A percentile compares a stretch with the other conserved stretches of the same genome.
phyloP scores from a whole-genome alignment of 2,888 invertebrate genomes.

The Corbicula japonica region DNA sequence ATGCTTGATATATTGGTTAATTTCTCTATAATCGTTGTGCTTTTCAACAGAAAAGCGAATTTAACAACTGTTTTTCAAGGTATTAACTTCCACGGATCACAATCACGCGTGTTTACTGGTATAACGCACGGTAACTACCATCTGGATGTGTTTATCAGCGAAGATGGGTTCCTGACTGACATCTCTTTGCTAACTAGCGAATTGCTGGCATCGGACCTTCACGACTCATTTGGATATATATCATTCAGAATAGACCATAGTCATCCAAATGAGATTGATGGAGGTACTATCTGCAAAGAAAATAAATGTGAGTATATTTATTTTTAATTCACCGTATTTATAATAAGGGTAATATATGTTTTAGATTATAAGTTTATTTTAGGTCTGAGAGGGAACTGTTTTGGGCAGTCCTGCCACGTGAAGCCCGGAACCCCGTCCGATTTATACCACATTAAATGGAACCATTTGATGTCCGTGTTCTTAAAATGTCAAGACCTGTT shows the following conservation, averaged over 20 bases:
- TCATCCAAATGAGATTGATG: neutral
- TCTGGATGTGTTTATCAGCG: slow-evolving; percentile 49
- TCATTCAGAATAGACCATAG: slow-evolving; percentile 9
- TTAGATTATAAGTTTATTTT: too few relatives aligned
- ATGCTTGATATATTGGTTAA: too few relatives aligned
- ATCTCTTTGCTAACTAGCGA: neutral
- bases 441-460: too few relatives aligned
- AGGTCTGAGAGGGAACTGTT: too few relatives aligned
- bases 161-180: slow-evolving; percentile 45
- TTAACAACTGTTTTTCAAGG: slow-evolving; percentile 8
- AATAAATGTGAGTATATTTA: slow-evolving; percentile 50
- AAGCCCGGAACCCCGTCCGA: too few relatives aligned
- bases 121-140: slow-evolving; percentile 42
- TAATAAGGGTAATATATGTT: too few relatives aligned
- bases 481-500: too few relatives aligned
- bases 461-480: too few relatives aligned
- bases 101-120: slow-evolving; percentile 36
- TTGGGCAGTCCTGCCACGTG: too few relatives aligned
- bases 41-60: neutral
- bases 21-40: neutral
- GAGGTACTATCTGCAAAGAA: slow-evolving; percentile 57
- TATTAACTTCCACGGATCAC: slow-evolving; percentile 10
- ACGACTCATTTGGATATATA: slow-evolving; percentile 29
- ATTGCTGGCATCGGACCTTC: slow-evolving; percentile 18
- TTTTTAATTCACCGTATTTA: slow-evolving; percentile 1